Evolutionary conservation across 2,113 vertebrate species (phyloP).

Genomic region (Rhinolophus ferrumequinum): DNA sequence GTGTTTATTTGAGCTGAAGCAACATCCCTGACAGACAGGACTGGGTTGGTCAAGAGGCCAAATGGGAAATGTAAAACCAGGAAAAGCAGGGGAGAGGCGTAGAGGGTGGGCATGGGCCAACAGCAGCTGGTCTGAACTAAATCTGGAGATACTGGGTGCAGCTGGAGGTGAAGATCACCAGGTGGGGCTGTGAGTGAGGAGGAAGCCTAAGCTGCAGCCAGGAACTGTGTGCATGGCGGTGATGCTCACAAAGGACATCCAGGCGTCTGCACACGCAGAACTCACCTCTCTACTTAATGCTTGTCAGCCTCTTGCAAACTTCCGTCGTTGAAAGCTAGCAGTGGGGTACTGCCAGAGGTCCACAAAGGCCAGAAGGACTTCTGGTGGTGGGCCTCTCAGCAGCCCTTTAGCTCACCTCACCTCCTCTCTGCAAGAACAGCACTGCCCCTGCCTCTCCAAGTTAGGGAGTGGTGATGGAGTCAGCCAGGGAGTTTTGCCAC

Average conservation of each 20-base stretch:
- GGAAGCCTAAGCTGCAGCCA: not conserved
- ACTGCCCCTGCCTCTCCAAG: not conserved
- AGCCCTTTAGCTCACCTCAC: not conserved
- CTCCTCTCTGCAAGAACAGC: not conserved
- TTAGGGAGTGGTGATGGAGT: not conserved
- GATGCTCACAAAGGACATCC: not conserved
- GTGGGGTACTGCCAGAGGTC: not conserved
- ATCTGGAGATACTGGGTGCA: not conserved
- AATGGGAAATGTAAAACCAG: not conserved
- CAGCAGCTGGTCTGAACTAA: not conserved
- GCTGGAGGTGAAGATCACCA: not conserved
- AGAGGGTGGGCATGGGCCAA: not conserved
- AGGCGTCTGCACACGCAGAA: not conserved
- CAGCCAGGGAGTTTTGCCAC: not conserved
- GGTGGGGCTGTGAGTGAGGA: not conserved
- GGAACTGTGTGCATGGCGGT: not conserved
- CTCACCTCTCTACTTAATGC: not conserved
- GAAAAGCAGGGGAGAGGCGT: not conserved
- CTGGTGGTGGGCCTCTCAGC: not conserved
- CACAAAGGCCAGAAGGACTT: not conserved
- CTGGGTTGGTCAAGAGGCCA: not conserved
- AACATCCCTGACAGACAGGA: not conserved
- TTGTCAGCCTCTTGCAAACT: not conserved
- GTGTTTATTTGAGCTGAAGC: not conserved
- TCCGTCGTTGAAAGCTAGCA: not conserved